Evolutionary conservation across 2,888 invertebrate genomes (phyloP), one percentile per base, ranked within the genome.

Genomic region (Phragmatobia fuliginosa): DNA sequence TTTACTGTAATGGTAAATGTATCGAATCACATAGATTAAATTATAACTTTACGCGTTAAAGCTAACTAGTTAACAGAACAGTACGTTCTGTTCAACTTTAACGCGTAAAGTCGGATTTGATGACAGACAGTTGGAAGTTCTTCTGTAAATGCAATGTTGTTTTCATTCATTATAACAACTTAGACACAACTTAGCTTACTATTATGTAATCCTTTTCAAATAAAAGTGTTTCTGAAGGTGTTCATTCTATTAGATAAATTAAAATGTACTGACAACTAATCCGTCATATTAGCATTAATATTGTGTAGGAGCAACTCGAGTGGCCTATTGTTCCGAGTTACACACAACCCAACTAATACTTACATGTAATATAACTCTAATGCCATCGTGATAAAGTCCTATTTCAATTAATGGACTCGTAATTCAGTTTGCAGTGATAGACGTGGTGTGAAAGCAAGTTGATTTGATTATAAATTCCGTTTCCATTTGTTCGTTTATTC

Each of bases 201-300:
- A n/a, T 52, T 4, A 14, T 1, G 25, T 4, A 25, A 25, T 25
- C 41, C 11, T 52, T 14, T 1, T 0, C 6, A n/a, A 8, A 36
- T 1, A 25, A 16, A 16, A 36, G 25, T 16, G 36, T 52, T 25
- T 52, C 7, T 41, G 7, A 36, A 41, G 14, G 28, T 16, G 7
- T 16, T 16, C n/a, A 18, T 49, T 61, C 33, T 25, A 5, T 11
- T 11, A n/a, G 31, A 25, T 36, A 11, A 21, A 67, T 68, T 66
- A 41, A 21, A 70, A 81, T 81, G 72, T 77, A 74, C 79, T 73
- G 78, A 82, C 82, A 83, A 84, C 82, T 80, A 81, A 82, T 88
- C 88, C 85, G 86, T 88, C 87, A 86, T 87, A 90, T 91, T 91
- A 89, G 88, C 89, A 90, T 90, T 87, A 90, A 88, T 88, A 89